Conservation (phyloP, 1,140 invertebrate genomes). For the Eumaeus atala region DNA sequence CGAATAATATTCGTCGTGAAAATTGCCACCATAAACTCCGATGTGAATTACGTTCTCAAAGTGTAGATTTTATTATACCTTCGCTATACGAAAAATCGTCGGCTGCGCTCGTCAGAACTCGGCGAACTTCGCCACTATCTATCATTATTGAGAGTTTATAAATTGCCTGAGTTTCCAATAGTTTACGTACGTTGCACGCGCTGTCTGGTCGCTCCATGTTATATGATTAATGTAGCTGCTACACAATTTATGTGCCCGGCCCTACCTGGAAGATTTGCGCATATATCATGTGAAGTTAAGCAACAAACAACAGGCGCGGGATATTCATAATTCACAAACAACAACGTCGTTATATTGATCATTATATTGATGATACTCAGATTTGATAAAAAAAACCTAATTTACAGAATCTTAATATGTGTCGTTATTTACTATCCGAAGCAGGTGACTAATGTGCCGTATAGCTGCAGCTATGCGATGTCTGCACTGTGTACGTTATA, state of each 20-base stretch:
- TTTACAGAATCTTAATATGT: too few relatives aligned
- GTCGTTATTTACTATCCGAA: too few relatives aligned
- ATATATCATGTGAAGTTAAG: neutral
- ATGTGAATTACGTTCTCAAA: constrained; percentile 60
- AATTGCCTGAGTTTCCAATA: constrained; percentile 55
- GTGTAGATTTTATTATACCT: constrained; percentile 55
- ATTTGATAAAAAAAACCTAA: too few relatives aligned
- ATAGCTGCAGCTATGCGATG: too few relatives aligned
- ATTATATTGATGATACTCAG: too few relatives aligned
- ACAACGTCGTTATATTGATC: too few relatives aligned
- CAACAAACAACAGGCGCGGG: constrained; percentile 4
- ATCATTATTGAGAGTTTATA: constrained; percentile 66
- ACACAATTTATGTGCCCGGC: constrained; percentile 1
- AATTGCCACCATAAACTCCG: constrained; percentile 62
- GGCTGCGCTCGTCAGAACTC: constrained; percentile 27
- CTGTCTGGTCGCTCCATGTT: constrained; percentile 30
- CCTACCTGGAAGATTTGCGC: constrained; percentile 4
- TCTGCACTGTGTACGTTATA: too few relatives aligned
- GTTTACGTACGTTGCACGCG: constrained; percentile 27
- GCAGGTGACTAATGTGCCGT: too few relatives aligned
- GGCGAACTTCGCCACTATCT: constrained; percentile 40
- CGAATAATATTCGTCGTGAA: constrained; percentile 53
- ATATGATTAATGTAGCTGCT: constrained; percentile 34
- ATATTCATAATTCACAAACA: too few relatives aligned
- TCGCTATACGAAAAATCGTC: constrained; percentile 45